Base-by-base conservation (phyloP, 2,113 vertebrate genomes). In the Clarias batrachus region DNA sequence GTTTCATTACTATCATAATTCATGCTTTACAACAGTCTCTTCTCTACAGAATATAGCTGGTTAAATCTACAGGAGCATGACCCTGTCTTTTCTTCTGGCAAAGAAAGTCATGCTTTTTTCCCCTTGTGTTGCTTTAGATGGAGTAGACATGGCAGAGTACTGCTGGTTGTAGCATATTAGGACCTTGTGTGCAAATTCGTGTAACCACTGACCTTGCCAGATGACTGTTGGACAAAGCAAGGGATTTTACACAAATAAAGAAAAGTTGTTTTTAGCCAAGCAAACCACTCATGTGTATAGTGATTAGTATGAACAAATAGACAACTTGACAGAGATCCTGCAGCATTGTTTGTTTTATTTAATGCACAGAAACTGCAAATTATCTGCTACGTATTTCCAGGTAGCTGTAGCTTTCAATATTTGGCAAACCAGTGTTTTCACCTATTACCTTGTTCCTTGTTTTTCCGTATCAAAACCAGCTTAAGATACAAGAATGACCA, bases 11-110 rank as follows among this genome's bases (percentile, higher is more conserved):
- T 68, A 70, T 90, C 77, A 70, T 87, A 81, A 88, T 89, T 87
- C 89, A 87, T 66, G 23, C 79, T 83, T 90, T 89, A 90, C 90
- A 92, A 91, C 78, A 25, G 74, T 86, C 89, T 90, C 78, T 90
- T 87, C 73, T 90, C 92, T 91, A 88, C 86, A 92, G 85, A 89
- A 83, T 41, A 74, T 68, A 73, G 85, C 60, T 63, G 59, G 84
- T 90, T 87, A 80, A 87, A 91, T 87, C 66, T 89, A 78, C 81
- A 82, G 33, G 80, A 88, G 76, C 79, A 91, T 91, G 90, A 90
- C 89, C 21, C 13, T 79, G 56, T 92, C 91, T 89, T 81, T 48
- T 25, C 19, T 84, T 86, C 62, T 77, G 17, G 63, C 57, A 56
- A n/a, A 85, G 57, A 70, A 85, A 41, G 83, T 85, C 71, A 82